A percentile compares a stretch with the other conserved stretches of the same genome.
These are phyloP conservation scores for Euclidia mi DNA, from an alignment of 2,888 invertebrate species.

Conservation along the genomic window DNA sequence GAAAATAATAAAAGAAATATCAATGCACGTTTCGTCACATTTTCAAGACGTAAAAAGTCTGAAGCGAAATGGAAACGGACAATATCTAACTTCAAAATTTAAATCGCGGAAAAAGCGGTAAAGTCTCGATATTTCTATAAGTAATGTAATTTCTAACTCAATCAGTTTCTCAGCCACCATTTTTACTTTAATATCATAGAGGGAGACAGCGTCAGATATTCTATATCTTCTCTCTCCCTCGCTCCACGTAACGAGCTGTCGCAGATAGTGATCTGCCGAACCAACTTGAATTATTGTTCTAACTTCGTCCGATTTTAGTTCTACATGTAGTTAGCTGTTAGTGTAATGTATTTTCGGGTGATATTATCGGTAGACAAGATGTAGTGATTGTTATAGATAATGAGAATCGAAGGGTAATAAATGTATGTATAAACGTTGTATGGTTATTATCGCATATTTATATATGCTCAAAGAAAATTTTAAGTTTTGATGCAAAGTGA, in stretches of 20 bases:
- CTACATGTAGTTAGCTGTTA: conserved; percentile 5
- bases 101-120: neutral
- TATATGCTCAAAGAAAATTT: too few relatives aligned
- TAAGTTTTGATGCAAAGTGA: too few relatives aligned
- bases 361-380: too few relatives aligned
- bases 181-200: conserved; percentile 3
- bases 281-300: conserved; percentile 55
- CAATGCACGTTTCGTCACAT: too few relatives aligned
- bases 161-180: neutral
- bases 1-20: too few relatives aligned
- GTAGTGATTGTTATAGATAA: too few relatives aligned
- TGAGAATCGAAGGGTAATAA: too few relatives aligned
- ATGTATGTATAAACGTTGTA: too few relatives aligned
- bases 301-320: conserved; percentile 41
- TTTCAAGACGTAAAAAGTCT: too few relatives aligned
- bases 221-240: conserved; percentile 32
- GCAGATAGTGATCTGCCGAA: conserved; percentile 46
- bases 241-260: conserved; percentile 58
- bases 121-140: neutral
- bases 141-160: conserved; percentile 2
- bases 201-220: conserved; percentile 28
- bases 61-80: too few relatives aligned
- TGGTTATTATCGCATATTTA: too few relatives aligned
- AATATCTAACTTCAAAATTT: too few relatives aligned
- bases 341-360: neutral